A percentile compares a stretch with the other conserved stretches of the same genome.
Evolutionary conservation across 1,140 invertebrate species (phyloP).

Genomic region (Lucilia cuprina): DNA sequence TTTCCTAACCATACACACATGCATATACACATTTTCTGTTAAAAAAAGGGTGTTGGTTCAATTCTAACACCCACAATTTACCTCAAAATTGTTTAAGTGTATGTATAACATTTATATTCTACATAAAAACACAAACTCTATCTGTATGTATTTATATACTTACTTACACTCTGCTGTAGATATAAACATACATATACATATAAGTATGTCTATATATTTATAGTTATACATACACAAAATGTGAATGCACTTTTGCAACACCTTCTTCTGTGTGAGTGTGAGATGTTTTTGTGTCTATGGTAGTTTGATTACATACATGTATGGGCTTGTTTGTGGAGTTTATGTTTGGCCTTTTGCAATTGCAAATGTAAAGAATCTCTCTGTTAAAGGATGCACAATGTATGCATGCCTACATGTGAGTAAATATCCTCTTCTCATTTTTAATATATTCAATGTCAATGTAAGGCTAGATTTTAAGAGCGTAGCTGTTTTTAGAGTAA

Average conservation of each 20-base stretch:
- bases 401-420: background rate
- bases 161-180: too few species aligned
- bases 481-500: background rate
- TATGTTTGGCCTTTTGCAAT: background rate
- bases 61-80: background rate
- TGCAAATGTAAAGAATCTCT: background rate
- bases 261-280: background rate
- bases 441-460: background rate
- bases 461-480: background rate
- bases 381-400: background rate
- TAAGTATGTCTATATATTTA: background rate
- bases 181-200: background rate
- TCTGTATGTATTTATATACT: too few species aligned
- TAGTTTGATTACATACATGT: background rate
- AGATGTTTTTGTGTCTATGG: background rate
- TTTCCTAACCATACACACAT: background rate
- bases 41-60: background rate
- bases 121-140: background rate
- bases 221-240: conserved; percentile 14
- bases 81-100: background rate
- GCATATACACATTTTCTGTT: background rate
- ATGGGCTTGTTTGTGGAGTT: background rate
- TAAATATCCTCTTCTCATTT: background rate
- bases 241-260: conserved; percentile 27
- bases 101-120: background rate